phyloP scores from a whole-genome alignment of 2,797 vertebrate genomes.

The Loris lydekkerianus region DNA sequence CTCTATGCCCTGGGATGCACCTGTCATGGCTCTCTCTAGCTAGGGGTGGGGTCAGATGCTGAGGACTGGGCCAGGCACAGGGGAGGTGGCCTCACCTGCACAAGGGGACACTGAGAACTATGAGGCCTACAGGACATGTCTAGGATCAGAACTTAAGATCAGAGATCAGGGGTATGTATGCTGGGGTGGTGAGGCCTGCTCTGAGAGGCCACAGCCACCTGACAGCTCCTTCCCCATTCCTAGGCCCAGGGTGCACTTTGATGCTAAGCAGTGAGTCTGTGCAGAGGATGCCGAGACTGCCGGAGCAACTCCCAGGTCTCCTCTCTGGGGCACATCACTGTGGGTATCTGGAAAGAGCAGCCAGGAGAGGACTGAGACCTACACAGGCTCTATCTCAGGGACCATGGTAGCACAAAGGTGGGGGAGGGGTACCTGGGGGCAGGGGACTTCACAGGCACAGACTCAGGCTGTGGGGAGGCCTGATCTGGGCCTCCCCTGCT shows the following conservation, averaged over 20 bases:
- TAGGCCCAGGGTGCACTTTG: neutral
- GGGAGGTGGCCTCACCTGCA: neutral
- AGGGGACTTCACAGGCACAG: neutral
- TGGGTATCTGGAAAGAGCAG: neutral
- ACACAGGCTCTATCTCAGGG: neutral
- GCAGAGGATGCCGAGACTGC: accelerated
- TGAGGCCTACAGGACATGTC: neutral
- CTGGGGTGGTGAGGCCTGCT: too few relatives aligned
- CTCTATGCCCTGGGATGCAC: neutral
- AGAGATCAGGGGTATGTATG: neutral
- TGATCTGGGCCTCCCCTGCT: neutral
- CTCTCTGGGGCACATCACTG: neutral
- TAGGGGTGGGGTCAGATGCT: neutral
- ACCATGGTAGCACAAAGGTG: neutral
- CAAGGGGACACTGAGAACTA: accelerated
- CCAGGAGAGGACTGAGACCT: neutral
- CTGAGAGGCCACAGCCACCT: neutral
- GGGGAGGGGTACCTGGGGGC: too few relatives aligned
- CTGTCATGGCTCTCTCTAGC: neutral
- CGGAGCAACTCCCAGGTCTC: neutral
- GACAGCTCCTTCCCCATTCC: neutral
- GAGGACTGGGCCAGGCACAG: neutral
- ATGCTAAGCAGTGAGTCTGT: neutral
- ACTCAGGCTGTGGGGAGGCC: neutral
- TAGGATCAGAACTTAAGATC: neutral